These are phyloP conservation scores for Gadus chalcogrammus DNA, from an alignment of 2,113 vertebrate species.

Conservation along the genomic window DNA sequence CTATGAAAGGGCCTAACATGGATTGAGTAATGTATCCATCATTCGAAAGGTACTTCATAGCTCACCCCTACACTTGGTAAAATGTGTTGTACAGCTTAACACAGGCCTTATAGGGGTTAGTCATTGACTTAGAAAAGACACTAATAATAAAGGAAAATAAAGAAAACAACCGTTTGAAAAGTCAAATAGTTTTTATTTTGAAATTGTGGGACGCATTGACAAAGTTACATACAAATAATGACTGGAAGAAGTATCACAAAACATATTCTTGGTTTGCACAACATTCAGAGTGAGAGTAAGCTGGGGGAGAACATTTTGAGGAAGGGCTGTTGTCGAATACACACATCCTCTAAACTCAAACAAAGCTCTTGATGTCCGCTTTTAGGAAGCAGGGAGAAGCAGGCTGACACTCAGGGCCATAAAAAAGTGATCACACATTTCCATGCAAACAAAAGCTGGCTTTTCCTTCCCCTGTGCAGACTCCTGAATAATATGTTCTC, in stretches of 20 bases:
- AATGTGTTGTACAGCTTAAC: neutral
- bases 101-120: neutral
- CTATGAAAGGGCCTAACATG: neutral
- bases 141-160: constrained; percentile 16
- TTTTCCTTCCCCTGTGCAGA: constrained; percentile 55
- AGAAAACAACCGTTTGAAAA: neutral
- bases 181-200: constrained; percentile 30
- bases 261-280: constrained; percentile 34
- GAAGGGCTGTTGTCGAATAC: constrained; percentile 48
- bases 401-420: constrained; percentile 54
- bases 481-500: constrained; percentile 51
- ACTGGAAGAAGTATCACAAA: constrained; percentile 33
- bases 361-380: constrained; percentile 47
- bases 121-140: constrained; percentile 16
- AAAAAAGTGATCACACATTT: constrained; percentile 60
- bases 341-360: constrained; percentile 41
- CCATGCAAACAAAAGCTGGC: constrained; percentile 57
- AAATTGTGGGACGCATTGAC: constrained; percentile 33
- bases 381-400: constrained; percentile 47
- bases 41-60: too few relatives aligned
- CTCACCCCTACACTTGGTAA: too few relatives aligned
- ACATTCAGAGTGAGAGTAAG: constrained; percentile 46
- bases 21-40: too few relatives aligned
- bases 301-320: constrained; percentile 38
- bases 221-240: constrained; percentile 29